Percentiles rank a stretch among this genome's conserved stretches.
phyloP scores from a whole-genome alignment of 2,113 vertebrate species.

The Choloepus hoffmanni region DNA sequence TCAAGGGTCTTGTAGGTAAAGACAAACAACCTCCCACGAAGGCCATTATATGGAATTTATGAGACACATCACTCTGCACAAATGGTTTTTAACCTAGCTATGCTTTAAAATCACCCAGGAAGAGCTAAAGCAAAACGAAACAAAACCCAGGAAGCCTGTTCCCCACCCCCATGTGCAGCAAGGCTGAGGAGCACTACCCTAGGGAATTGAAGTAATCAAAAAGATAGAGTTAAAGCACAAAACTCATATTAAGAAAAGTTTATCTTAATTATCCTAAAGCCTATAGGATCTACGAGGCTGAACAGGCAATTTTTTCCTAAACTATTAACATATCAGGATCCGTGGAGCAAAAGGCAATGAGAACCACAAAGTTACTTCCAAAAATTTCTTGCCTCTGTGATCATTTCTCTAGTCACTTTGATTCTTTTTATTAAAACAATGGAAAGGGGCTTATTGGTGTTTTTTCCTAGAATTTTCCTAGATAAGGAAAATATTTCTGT shows the following conservation, averaged over 20 bases:
- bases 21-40: background rate
- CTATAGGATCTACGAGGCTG: background rate
- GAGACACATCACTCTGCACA: background rate
- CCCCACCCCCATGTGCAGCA: background rate
- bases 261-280: constrained; percentile 12
- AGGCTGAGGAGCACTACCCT: background rate
- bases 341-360: background rate
- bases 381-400: background rate
- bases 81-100: constrained; percentile 23
- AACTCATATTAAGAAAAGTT: background rate
- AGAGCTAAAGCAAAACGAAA: constrained; percentile 16
- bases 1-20: constrained; percentile 8
- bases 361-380: background rate
- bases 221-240: background rate
- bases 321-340: background rate
- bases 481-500: constrained; percentile 8
- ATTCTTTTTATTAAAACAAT: constrained; percentile 49
- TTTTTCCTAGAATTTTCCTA: background rate
- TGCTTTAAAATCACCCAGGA: constrained; percentile 45
- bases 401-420: background rate
- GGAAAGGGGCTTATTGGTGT: background rate
- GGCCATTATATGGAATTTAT: constrained; percentile 1
- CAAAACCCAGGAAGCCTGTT: background rate
- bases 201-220: constrained; percentile 30
- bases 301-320: constrained; percentile 16